Conservation (phyloP, 2,888 invertebrate genomes). For the Aporophyla nigra region DNA sequence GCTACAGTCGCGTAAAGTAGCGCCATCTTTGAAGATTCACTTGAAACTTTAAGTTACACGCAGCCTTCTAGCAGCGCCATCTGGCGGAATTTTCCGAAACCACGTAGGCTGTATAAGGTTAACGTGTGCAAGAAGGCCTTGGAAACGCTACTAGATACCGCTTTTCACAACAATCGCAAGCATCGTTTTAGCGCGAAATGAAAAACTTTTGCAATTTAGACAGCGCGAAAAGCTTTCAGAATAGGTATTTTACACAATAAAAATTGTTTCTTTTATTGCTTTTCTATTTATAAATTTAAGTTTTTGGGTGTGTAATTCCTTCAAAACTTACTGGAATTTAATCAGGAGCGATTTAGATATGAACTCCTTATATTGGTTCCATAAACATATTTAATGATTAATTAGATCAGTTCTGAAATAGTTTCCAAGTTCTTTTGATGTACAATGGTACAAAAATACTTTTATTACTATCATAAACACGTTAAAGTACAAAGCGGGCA, state of each 20-base stretch:
- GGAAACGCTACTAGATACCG: conserved; percentile 82
- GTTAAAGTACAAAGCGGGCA: conserved; percentile 49
- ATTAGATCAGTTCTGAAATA: neutral
- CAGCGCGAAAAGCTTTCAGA: neutral
- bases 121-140: conserved; percentile 70
- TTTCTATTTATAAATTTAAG: neutral
- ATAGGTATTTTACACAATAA: neutral
- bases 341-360: neutral
- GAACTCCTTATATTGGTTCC: neutral
- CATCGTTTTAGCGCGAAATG: conserved; percentile 15
- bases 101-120: conserved; percentile 76
- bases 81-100: conserved; percentile 85
- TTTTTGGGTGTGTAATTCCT: neutral
- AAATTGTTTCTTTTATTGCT: neutral
- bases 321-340: neutral
- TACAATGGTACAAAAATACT: conserved; percentile 13
- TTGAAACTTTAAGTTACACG: conserved; percentile 70
- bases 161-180: conserved; percentile 67
- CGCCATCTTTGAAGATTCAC: conserved; percentile 80
- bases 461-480: conserved; percentile 26
- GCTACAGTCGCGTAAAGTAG: conserved; percentile 56
- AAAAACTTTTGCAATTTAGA: neutral
- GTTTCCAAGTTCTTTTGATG: neutral
- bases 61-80: conserved; percentile 78
- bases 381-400: neutral